phyloP scores from a whole-genome alignment of 2,113 vertebrate genomes.

The Zeus faber region DNA sequence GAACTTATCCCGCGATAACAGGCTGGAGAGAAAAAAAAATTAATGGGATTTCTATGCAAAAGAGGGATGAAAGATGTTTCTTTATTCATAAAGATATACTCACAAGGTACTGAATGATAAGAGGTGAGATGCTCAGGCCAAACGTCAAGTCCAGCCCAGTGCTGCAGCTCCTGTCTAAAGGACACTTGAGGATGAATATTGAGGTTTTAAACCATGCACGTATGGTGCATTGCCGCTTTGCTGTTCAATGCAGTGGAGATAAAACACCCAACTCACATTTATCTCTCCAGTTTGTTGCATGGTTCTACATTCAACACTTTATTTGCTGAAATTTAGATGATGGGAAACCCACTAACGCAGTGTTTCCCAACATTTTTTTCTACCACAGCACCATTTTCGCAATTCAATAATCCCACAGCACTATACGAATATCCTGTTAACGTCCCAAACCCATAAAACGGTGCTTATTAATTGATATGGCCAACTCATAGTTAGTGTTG shows the following conservation, averaged over 20 bases:
- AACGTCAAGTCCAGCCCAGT: slow-evolving; percentile 1
- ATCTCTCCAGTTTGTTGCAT: not conserved
- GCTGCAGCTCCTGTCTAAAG: not conserved
- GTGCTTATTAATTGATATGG: too few species aligned
- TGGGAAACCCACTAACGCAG: too few species aligned
- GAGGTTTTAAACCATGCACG: not conserved
- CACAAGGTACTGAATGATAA: slow-evolving; percentile 10
- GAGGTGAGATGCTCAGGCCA: not conserved
- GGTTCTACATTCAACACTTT: not conserved
- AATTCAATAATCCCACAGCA: too few species aligned
- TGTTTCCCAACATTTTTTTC: too few species aligned
- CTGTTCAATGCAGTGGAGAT: not conserved
- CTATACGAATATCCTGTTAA: too few species aligned
- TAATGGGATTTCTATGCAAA: slow-evolving; percentile 15
- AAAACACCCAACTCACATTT: not conserved
- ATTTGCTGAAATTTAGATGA: too few species aligned
- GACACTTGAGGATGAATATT: slow-evolving; percentile 2
- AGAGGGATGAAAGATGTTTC: slow-evolving; percentile 7
- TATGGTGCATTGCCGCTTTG: not conserved
- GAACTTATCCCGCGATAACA: slow-evolving; percentile 2
- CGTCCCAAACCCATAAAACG: too few species aligned
- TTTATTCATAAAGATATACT: slow-evolving; percentile 3
- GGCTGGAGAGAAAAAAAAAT: not conserved
- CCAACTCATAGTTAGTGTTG: too few species aligned
- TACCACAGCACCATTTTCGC: too few species aligned